Base-by-base conservation (phyloP, 2,888 invertebrate genomes). In the Clanis bilineata region DNA sequence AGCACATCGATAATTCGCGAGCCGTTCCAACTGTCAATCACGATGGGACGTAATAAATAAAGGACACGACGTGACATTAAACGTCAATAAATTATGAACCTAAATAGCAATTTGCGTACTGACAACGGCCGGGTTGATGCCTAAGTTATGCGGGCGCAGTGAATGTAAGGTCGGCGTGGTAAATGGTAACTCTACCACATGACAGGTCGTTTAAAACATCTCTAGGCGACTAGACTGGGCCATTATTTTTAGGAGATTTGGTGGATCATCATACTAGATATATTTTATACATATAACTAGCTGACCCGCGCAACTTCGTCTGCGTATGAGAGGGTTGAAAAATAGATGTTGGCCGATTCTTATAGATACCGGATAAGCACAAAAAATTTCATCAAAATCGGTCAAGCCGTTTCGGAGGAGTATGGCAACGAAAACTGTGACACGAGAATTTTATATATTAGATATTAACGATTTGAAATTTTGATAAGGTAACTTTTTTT, bases 91-190 rank as follows among this genome's bases (percentile, higher is more conserved):
- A 58, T 47, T 58, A 28, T 36, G 47, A 59, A 41, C 18, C 25
- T 51, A 38, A 51, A 51, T 51, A 58, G n/a, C 28, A 51, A 60
- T 56, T 39, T 41, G 44, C 44, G 23, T 41, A 36, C 47, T 64
- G 65, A 70, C 59, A 60, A 57, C 65, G 66, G 67, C 67, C 62
- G 64, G 65, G 67, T 65, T 59, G 64, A 64, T 66, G 66, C 63
- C 60, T 58, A 60, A 68, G 63, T 63, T 62, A 68, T 65, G 63
- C 61, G 67, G 47, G 47, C 56, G 59, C 64, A 71, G 86, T 82
- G 86, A 87, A 85, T 72, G 86, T 80, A 86, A 88, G 86, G 86
- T 85, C 86, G 77, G 62, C 64, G 28, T 59, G 64, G 63, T 66
- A 67, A 65, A n/a, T n/a, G n/a, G n/a, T n/a, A n/a, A n/a, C n/a